phyloP scores from a whole-genome alignment of 2,888 invertebrate genomes.

The Vannuccia rotundouncinata region DNA sequence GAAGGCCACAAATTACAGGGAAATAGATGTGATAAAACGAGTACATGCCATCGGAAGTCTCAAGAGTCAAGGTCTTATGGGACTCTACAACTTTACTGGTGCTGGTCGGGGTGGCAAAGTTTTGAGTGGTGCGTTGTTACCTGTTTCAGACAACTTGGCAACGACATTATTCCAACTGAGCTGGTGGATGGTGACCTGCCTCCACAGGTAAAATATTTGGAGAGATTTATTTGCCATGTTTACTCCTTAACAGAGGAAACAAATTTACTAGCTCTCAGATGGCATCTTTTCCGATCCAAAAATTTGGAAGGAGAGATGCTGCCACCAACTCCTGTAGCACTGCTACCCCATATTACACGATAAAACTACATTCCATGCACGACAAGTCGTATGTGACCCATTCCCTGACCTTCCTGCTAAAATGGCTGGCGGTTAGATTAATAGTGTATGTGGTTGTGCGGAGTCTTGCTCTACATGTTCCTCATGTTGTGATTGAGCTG shows the following conservation, averaged over 20 bases:
- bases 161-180: neutral
- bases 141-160: neutral
- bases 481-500: neutral
- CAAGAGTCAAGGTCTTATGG: slow-evolving; percentile 30
- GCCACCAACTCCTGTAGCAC: slow-evolving; percentile 29
- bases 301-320: slow-evolving; percentile 37
- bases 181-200: neutral
- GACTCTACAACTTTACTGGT: slow-evolving; percentile 37
- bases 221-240: neutral
- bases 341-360: slow-evolving; percentile 18
- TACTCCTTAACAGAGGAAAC: neutral
- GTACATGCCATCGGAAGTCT: neutral
- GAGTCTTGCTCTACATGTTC: neutral
- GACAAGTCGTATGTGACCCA: too few species aligned
- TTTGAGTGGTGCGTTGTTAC: slow-evolving; percentile 29
- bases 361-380: neutral
- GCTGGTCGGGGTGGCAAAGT: slow-evolving; percentile 38
- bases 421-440: too few species aligned
- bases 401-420: too few species aligned
- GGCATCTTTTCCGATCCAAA: slow-evolving; percentile 36
- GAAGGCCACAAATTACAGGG: too few species aligned
- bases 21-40: slow-evolving; percentile 27
- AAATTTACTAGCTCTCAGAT: neutral
- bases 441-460: neutral
- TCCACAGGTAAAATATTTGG: neutral